phyloP scores from a whole-genome alignment of 1,140 invertebrate species.

The Battus philenor region DNA sequence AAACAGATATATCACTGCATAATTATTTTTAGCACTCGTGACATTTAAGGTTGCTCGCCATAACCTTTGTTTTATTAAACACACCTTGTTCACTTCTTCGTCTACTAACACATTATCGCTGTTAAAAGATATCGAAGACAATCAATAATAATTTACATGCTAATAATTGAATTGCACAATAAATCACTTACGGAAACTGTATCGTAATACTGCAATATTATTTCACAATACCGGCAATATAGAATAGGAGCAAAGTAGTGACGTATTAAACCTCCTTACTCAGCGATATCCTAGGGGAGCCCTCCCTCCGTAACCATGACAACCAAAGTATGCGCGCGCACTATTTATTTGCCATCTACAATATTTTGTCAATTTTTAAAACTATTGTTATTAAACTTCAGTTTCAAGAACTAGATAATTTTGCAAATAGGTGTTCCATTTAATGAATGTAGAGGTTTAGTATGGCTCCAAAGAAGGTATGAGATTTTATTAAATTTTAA shows the following conservation, averaged over 20 bases:
- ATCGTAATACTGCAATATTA: not conserved
- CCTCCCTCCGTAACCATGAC: conserved; percentile 43
- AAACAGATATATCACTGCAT: no score
- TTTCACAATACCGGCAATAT: conserved; percentile 14
- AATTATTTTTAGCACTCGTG: no score
- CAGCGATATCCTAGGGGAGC: conserved; percentile 19
- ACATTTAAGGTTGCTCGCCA: no score
- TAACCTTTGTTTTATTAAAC: no score
- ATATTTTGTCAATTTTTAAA: conserved; percentile 41
- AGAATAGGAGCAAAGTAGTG: not conserved
- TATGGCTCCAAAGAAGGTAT: conserved; percentile 68
- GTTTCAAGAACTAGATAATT: conserved; percentile 22
- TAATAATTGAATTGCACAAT: no score
- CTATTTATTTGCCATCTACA: conserved; percentile 13
- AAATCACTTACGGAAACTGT: conserved; percentile 9
- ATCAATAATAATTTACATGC: no score
- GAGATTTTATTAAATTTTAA: conserved; percentile 20
- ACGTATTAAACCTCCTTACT: conserved; percentile 14
- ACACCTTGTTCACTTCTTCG: not conserved
- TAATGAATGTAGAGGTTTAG: conserved; percentile 19
- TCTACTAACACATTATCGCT: no score
- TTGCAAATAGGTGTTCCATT: conserved; percentile 20
- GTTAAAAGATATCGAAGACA: no score
- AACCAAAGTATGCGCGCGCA: conserved; percentile 61
- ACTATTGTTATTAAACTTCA: conserved; percentile 26